These are phyloP conservation scores for Poeciliopsis infans DNA, from an alignment of 2,797 vertebrate genomes.

Conservation along the genomic window DNA sequence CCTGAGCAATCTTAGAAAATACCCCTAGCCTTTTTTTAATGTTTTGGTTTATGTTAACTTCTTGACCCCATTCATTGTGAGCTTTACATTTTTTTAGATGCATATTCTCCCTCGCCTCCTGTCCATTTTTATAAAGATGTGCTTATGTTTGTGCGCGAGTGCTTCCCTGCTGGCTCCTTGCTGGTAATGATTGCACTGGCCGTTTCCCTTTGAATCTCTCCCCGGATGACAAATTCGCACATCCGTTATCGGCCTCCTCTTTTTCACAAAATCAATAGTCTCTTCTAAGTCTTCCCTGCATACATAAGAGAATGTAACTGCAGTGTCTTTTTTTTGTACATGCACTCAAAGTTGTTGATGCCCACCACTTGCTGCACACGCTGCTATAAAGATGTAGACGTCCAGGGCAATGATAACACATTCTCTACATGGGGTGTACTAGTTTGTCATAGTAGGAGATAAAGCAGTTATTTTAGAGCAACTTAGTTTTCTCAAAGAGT, in stretches of 20 bases:
- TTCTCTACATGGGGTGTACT: constrained; percentile 1
- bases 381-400: constrained; percentile 1
- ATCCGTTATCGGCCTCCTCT: constrained; percentile 67
- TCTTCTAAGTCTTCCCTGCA: constrained; percentile 57
- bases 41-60: constrained; percentile 27
- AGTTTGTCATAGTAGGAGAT: background rate
- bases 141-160: constrained; percentile 47
- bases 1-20: constrained; percentile 20
- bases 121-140: constrained; percentile 58
- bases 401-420: background rate
- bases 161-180: constrained; percentile 54
- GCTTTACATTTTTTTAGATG: constrained; percentile 32
- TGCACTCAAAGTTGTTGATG: constrained; percentile 16
- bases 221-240: constrained; percentile 71
- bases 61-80: constrained; percentile 32
- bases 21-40: constrained; percentile 13
- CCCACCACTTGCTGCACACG: background rate
- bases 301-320: constrained; percentile 27
- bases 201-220: constrained; percentile 63
- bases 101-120: constrained; percentile 39
- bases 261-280: constrained; percentile 73
- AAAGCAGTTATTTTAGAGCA: background rate
- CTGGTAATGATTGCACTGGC: constrained; percentile 65
- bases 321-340: constrained; percentile 15
- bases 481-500: constrained; percentile 2